These are phyloP conservation scores for Tragelaphus strepsiceros DNA, from an alignment of 2,113 vertebrate genomes.

Conservation along the genomic window DNA sequence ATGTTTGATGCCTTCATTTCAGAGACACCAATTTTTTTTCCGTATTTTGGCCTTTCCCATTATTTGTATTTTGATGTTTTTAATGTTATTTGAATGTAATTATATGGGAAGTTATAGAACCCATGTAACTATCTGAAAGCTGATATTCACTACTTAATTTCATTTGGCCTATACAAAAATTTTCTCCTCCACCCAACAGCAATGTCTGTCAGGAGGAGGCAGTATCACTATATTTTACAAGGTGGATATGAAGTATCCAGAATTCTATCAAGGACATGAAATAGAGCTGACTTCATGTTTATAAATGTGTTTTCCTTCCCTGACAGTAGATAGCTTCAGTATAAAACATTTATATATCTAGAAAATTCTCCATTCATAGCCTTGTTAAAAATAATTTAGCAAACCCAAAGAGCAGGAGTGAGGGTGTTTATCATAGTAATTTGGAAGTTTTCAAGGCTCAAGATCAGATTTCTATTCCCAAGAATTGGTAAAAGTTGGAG, in stretches of 20 bases:
- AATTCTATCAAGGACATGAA: slow-evolving; percentile 60
- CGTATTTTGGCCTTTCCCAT: neutral
- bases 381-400: slow-evolving; percentile 13
- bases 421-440: neutral
- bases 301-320: slow-evolving; percentile 44
- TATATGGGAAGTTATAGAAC: neutral
- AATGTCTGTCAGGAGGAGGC: neutral
- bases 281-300: slow-evolving; percentile 37
- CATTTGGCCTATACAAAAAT: neutral
- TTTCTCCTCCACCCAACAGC: neutral
- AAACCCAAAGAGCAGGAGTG: neutral
- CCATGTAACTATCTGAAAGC: neutral
- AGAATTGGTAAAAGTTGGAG: neutral
- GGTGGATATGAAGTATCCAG: slow-evolving; percentile 38
- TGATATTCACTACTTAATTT: neutral
- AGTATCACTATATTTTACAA: neutral
- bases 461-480: neutral
- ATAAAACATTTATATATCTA: slow-evolving; percentile 25
- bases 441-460: slow-evolving; percentile 2
- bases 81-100: slow-evolving; percentile 48
- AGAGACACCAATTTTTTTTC: neutral
- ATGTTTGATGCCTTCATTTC: neutral
- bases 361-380: neutral
- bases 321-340: slow-evolving; percentile 4
- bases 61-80: slow-evolving; percentile 54